Evolutionary conservation across 2,113 vertebrate genomes (phyloP).

Genomic region (Chinchilla lanigera): DNA sequence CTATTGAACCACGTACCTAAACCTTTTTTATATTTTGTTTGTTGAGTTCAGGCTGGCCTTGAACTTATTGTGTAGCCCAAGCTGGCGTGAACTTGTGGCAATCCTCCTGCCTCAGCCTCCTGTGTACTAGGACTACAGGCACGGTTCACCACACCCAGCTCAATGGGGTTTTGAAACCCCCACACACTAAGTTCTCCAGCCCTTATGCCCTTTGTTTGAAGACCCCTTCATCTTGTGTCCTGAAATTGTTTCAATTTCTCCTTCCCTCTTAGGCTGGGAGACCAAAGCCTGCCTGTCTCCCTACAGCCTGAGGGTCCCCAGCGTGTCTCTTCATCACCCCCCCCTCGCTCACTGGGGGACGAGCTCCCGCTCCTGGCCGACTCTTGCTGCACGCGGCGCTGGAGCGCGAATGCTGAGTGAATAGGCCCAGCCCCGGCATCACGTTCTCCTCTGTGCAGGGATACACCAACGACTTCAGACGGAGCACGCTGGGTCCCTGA

Average conservation of each 20-base stretch:
- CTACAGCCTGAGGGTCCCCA: background rate
- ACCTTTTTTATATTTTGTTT: too few species aligned
- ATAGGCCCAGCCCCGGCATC: background rate
- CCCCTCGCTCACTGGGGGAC: background rate
- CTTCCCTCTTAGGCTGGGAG: background rate
- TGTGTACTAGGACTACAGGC: background rate
- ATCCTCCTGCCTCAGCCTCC: background rate
- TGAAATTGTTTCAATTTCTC: background rate
- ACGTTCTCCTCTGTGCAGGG: slow-evolving; percentile 40
- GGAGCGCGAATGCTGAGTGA: slow-evolving; percentile 39
- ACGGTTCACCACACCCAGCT: background rate
- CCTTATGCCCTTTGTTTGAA: background rate
- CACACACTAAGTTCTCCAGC: background rate
- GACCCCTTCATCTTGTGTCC: background rate
- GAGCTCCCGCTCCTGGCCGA: background rate
- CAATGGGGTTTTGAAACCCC: too few species aligned
- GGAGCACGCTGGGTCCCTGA: slow-evolving; percentile 40
- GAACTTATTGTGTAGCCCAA: background rate
- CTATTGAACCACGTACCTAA: too few species aligned
- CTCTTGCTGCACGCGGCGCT: slow-evolving; percentile 29
- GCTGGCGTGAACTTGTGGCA: too few species aligned
- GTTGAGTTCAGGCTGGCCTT: background rate
- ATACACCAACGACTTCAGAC: slow-evolving; percentile 50
- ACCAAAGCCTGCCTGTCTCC: background rate
- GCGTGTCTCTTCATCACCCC: background rate